Evolutionary conservation across 2,797 vertebrate genomes (phyloP).

Genomic region (Halcyon chelicuti): DNA sequence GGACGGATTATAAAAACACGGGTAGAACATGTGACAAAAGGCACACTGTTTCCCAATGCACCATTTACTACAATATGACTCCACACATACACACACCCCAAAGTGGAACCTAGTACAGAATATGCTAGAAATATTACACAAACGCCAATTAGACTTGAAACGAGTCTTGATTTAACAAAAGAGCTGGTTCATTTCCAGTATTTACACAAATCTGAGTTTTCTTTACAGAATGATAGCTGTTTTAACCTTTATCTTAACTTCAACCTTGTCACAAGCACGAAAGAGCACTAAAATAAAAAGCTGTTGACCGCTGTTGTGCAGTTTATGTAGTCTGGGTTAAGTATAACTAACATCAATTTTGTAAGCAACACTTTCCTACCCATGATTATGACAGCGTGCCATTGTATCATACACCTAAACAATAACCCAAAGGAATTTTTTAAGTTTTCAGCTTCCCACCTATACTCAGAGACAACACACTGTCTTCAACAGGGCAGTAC

Average conservation of each 20-base stretch:
- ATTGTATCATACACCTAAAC: background rate
- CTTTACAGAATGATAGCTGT: background rate
- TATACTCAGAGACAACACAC: background rate
- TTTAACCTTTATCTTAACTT: background rate
- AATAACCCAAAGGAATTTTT: background rate
- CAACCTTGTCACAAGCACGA: background rate
- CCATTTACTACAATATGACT: background rate
- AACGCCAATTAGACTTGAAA: background rate
- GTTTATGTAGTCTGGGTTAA: background rate
- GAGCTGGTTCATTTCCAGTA: background rate
- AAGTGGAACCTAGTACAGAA: background rate
- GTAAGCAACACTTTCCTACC: background rate
- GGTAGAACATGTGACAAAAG: background rate
- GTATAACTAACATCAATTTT: background rate
- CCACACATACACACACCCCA: background rate
- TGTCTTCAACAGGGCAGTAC: background rate
- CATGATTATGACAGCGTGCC: background rate
- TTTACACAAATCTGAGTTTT: background rate
- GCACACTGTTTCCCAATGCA: background rate
- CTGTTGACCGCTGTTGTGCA: too few species aligned
- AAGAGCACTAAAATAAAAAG: background rate
- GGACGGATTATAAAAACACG: background rate
- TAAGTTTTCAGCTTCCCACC: background rate
- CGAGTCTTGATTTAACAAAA: background rate
- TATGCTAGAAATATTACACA: background rate